Base-by-base conservation (phyloP, 2,113 vertebrate genomes). In the Syngnathus typhle region DNA sequence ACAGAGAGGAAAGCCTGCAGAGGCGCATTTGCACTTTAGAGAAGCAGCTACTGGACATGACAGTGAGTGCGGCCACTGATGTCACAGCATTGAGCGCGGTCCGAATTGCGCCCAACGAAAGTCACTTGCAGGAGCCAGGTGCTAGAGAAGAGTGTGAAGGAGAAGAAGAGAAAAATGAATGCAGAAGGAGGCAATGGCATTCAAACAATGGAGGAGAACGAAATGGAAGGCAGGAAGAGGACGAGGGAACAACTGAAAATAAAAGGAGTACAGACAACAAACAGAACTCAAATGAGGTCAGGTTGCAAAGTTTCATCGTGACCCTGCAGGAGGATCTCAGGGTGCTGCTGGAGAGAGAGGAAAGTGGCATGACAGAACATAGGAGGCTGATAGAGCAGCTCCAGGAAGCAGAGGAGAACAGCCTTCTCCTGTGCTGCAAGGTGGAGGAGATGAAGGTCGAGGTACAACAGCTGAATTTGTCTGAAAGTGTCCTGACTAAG, bases 11-110 rank as follows among this genome's bases (percentile, higher is more conserved):
- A 72, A 78, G 61, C 43, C 89, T 95, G 62, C 90, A 60, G 73
- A 84, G 38, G 36, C 88, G 92, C 32, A 81, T 94, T 67, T 87
- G 82, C 68, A 73, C 78, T 36, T 84, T 95, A 81, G 90, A 94
- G 77, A 87, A 88, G 39, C 89, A 92, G 68, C 82, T 92, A 7
- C 67, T 90, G 18, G 89, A 91, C 67, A 81, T 93, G 47, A 89
- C 80, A 1, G 87, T 88, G 52, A 83, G 78, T 1, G 79, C 82
- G 0, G 85, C 85, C 46, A 88, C 84, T 7, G 76, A 82, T 23
- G 65, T 56, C 46, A 0, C 72, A 15, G 38, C 37, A 1, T 60
- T 73, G 49, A 71, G 66, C 10, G 72, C 85, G 1, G 71, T 80
- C 76, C 47, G 75, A 78, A 81, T 86, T 32, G 80, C 82, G 1